phyloP scores from a whole-genome alignment of 1,140 invertebrate genomes.

The Bombus pyrosoma region DNA sequence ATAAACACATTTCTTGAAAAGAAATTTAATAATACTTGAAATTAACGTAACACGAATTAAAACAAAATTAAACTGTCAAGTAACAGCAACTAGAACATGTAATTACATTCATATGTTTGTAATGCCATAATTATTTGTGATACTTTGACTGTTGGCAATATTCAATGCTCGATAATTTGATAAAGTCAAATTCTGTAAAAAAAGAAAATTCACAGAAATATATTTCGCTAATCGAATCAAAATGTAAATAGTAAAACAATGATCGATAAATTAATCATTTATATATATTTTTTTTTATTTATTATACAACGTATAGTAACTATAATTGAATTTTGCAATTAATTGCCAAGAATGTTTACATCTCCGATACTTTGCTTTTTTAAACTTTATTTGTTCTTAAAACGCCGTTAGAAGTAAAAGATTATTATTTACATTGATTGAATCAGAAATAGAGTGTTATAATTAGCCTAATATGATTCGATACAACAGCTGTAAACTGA shows the following conservation, averaged over 20 bases:
- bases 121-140: not conserved
- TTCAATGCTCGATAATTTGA: not conserved
- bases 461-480: constrained; percentile 29
- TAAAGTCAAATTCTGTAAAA: not conserved
- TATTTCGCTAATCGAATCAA: not conserved
- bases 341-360: constrained; percentile 28
- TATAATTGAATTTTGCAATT: constrained; percentile 30
- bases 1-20: constrained; percentile 44
- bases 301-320: constrained; percentile 30
- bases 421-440: constrained; percentile 40
- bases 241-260: not conserved
- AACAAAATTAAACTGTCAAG: constrained; percentile 63
- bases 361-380: not conserved
- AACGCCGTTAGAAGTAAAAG: constrained; percentile 28
- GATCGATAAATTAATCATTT: constrained; percentile 2
- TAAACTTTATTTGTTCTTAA: constrained; percentile 2
- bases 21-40: constrained; percentile 53
- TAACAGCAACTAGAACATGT: constrained; percentile 41
- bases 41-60: constrained; percentile 57
- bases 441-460: constrained; percentile 36
- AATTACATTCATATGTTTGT: constrained; percentile 27
- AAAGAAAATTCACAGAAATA: not conserved
- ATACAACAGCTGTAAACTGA: constrained; percentile 11
- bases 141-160: not conserved
- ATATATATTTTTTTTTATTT: constrained; percentile 28